Base-by-base conservation (phyloP, 1,140 invertebrate genomes). In the Zaprionus camerounensis region DNA sequence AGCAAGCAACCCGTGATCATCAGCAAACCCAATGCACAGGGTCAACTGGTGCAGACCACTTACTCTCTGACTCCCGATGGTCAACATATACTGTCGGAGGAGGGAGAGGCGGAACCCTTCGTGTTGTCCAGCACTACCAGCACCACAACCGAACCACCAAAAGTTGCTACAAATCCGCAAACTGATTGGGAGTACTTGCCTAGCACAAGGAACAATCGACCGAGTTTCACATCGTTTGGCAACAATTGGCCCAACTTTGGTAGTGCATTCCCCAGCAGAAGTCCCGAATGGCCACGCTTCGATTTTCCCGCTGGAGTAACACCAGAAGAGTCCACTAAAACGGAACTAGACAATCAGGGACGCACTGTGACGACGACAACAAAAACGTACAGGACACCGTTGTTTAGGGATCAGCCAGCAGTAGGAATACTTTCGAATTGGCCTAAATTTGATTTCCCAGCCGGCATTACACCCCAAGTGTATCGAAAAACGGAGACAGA, bases 171-270 rank as follows among this genome's bases (percentile, higher is more conserved):
- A 4, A 80, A 76, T 72, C 82, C 80, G 0, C 65, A 80, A 15
- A 62, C 71, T 7, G 70, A 86, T 2, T 86, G 82, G 82, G 82
- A 86, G 17, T 71, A 67, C 22, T 12, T 87, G 36, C 72, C 80
- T 0, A 53, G 17, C 24, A 3, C 61, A 12, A n/a, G 26, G 5
- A 51, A 24, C 2, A 61, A 64, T 13, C n/a, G 36, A 7, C 44
- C 53, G 13, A 31, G 38, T 11, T 49, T 59, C 57, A 15, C 31
- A 41, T 22, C 46, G 7, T 36, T 55, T n/a, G 36, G 15, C 41
- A 38, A 3, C 26, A 26, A 75, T 55, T 71, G 9, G 68, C 24
- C 74, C 2, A 22, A 31, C 31, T 70, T 86, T 22, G 56, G 51
- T 9, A n/a, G 20, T 5, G 22, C 49, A 1, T 68, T 72, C 0